A percentile compares a stretch with the other conserved stretches of the same genome.
phyloP scores from a whole-genome alignment of 2,888 invertebrate species.

The Aphidoletes aphidimyza region DNA sequence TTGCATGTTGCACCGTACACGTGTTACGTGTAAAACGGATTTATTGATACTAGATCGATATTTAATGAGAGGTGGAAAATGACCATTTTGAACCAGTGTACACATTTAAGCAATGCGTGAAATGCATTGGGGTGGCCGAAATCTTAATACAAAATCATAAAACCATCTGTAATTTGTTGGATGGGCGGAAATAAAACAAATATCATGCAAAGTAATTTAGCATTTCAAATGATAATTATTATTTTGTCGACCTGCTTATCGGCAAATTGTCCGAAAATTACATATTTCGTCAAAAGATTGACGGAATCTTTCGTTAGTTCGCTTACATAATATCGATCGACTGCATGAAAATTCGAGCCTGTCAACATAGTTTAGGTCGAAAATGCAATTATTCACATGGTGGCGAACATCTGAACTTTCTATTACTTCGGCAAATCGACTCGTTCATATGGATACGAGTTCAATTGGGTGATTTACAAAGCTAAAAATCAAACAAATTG shows the following conservation, averaged over 20 bases:
- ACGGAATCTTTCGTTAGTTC: not conserved
- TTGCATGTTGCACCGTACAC: conserved; percentile 13
- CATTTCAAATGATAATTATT: conserved; percentile 44
- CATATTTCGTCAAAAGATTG: not conserved
- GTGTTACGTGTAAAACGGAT: not conserved
- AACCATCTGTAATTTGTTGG: not conserved
- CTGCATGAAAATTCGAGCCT: no score
- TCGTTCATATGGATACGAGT: not conserved
- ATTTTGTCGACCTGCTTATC: not conserved
- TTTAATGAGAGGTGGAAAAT: conserved; percentile 15
- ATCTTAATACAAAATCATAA: not conserved
- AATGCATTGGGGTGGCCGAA: not conserved
- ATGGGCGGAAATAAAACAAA: not conserved
- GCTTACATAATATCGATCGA: not conserved
- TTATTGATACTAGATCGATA: not conserved
- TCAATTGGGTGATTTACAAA: not conserved
- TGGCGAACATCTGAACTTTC: no score
- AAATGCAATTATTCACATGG: no score
- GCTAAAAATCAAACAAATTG: not conserved
- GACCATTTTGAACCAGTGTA: not conserved
- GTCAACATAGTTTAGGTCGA: no score
- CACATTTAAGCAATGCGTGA: not conserved
- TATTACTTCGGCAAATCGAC: no score
- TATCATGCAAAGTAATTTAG: not conserved
- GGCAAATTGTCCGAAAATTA: not conserved